Base-by-base conservation (phyloP, 2,888 invertebrate genomes). In the Anagyrus pseudococci region DNA sequence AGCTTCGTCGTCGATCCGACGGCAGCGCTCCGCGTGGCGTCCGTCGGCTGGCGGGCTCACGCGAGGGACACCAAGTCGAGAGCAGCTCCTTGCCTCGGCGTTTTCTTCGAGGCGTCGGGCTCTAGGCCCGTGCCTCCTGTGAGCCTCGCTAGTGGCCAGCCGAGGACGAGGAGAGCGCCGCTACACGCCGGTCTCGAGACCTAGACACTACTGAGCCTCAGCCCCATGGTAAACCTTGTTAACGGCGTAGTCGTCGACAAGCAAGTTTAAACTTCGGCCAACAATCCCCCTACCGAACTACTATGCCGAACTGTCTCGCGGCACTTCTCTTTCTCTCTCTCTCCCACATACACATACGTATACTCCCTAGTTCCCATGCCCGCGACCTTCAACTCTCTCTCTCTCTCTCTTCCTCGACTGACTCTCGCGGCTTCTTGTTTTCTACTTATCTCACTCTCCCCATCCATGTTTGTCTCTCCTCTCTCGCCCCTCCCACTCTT, bases 231-330 rank as follows among this genome's bases (percentile, higher is more conserved):
- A 78, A 80, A 80, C 74, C 80, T 79, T 78, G 80, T 80, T 80
- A 80, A 79, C 78, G 76, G 76, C 66, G 15, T 2, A 79, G 79
- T 78, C 79, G 78, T 78, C 79, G 78, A 78, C 23, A 15, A n/a
- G 75, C 79, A 79, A 80, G 80, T 80, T 79, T 79, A 78, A 80
- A 80, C 80, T 80, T 80, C 72, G 78, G 76, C 75, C 78, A 80
- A 80, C 79, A 80, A 80, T 79, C 75, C 77, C 78, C 77, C 75
- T 74, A 74, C 72, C 58, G 46, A 64, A 61, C 58, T 61, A 55
- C 23, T 33, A 69, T n/a, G n/a, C 29, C 10, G 29, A 29, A 29
- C 29, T 29, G 10, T 29, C 44, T n/a, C 25, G 50, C 46, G 33
- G 48, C 58, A 63, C 49, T 49, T 47, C 22, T 49, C 54, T 47